A percentile compares a stretch with the other conserved stretches of the same genome.
These are phyloP conservation scores for Druceiella hillmani DNA, from an alignment of 2,888 invertebrate genomes.

Conservation along the genomic window DNA sequence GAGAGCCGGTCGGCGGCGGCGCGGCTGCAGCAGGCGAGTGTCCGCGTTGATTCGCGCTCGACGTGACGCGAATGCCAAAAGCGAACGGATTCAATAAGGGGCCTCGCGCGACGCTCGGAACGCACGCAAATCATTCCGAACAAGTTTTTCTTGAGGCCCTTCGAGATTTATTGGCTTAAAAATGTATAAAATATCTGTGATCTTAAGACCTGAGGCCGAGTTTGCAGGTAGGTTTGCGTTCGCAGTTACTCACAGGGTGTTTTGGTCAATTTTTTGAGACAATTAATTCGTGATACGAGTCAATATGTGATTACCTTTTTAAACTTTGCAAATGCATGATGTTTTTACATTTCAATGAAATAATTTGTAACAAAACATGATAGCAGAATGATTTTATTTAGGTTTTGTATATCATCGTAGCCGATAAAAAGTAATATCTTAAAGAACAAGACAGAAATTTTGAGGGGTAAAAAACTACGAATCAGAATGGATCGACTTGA, in stretches of 20 bases:
- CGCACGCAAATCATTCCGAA: conserved; percentile 55
- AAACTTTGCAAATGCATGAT: no score
- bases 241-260: no score
- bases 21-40: conserved; percentile 26
- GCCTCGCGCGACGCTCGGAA: conserved; percentile 50
- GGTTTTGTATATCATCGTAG: no score
- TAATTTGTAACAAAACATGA: no score
- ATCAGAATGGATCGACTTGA: not conserved
- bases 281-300: not conserved
- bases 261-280: not conserved
- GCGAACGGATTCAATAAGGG: conserved; percentile 51
- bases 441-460: no score
- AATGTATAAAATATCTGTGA: no score
- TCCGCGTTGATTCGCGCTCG: conserved; percentile 29
- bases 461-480: not conserved
- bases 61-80: conserved; percentile 52
- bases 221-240: no score
- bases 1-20: conserved; percentile 27
- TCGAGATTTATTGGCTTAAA: conserved; percentile 54
- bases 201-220: no score
- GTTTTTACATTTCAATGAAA: no score
- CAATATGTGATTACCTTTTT: not conserved
- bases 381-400: no score
- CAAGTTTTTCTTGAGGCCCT: conserved; percentile 51
- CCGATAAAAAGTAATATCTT: no score